These are phyloP conservation scores for Endomychus coccineus DNA, from an alignment of 2,888 invertebrate genomes.

Conservation along the genomic window DNA sequence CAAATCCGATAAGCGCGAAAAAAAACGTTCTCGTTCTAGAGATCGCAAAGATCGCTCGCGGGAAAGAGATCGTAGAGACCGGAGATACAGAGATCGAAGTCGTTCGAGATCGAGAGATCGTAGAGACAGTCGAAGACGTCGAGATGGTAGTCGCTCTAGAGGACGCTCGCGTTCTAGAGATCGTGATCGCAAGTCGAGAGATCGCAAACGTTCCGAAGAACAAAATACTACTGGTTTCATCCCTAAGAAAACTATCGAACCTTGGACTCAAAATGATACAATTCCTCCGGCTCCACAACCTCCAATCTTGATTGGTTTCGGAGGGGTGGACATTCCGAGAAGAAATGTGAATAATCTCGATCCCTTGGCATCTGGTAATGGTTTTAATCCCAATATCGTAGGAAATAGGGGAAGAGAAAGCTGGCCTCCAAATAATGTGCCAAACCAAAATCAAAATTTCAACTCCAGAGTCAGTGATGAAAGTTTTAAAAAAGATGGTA, in stretches of 20 bases:
- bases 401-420: conserved; percentile 13
- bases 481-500: conserved; percentile 1
- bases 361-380: conserved; percentile 26
- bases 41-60: conserved; percentile 39
- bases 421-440: conserved; percentile 16
- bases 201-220: conserved; percentile 9
- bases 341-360: conserved; percentile 53
- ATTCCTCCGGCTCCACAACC: conserved; percentile 20
- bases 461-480: conserved; percentile 2
- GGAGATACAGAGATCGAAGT: conserved; percentile 53
- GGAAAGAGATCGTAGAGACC: conserved; percentile 46
- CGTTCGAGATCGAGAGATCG: conserved; percentile 50
- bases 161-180: conserved; percentile 16
- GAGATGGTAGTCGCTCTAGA: conserved; percentile 29
- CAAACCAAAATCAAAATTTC: conserved; percentile 5
- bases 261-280: conserved; percentile 11
- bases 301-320: conserved; percentile 17
- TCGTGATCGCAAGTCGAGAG: conserved; percentile 12
- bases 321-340: conserved; percentile 44
- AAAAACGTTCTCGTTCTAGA: conserved; percentile 32
- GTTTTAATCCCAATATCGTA: conserved; percentile 4
- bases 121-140: conserved; percentile 25
- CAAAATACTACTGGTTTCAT: conserved; percentile 6
- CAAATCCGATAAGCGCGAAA: conserved; percentile 42
- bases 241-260: conserved; percentile 15